Conservation (phyloP, 37 sponge, comb jelly and placozoan genomes). For the Bolinopsis microptera region DNA sequence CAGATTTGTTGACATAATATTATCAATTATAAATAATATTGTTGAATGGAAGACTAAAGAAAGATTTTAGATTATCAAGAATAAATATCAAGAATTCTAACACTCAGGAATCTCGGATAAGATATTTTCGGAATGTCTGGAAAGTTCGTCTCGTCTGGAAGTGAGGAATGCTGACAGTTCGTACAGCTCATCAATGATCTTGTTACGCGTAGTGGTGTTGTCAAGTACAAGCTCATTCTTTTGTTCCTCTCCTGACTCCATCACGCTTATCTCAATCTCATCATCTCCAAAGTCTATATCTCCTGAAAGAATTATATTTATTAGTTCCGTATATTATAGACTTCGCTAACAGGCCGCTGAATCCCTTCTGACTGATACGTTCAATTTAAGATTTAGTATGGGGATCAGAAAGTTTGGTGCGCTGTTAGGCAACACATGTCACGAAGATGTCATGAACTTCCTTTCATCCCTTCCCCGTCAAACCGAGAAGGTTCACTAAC, state of each 20-base stretch:
- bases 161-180: conserved; percentile 60
- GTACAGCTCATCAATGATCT: conserved; percentile 41
- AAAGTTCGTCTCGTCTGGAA: conserved; percentile 2
- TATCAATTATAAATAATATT: too few species aligned
- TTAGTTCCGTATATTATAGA: too few species aligned
- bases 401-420: conserved; percentile 65
- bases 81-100: conserved; percentile 8
- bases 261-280: conserved; percentile 2
- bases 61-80: too few species aligned
- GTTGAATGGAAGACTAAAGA: too few species aligned
- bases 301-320: not conserved
- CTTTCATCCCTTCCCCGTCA: conserved; percentile 66
- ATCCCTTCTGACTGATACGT: too few species aligned
- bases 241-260: conserved; percentile 39
- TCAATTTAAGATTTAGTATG: too few species aligned
- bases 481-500: conserved; percentile 66
- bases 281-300: conserved; percentile 60
- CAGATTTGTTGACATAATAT: not conserved
- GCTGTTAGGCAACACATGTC: conserved; percentile 51
- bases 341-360: too few species aligned
- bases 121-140: conserved; percentile 1
- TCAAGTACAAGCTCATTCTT: conserved; percentile 37
- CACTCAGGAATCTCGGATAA: conserved; percentile 45
- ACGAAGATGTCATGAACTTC: not conserved
- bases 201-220: conserved; percentile 47